Evolutionary conservation across 2,113 vertebrate genomes (phyloP), one percentile per base, ranked within the genome.

Genomic region (Agapornis roseicollis): DNA sequence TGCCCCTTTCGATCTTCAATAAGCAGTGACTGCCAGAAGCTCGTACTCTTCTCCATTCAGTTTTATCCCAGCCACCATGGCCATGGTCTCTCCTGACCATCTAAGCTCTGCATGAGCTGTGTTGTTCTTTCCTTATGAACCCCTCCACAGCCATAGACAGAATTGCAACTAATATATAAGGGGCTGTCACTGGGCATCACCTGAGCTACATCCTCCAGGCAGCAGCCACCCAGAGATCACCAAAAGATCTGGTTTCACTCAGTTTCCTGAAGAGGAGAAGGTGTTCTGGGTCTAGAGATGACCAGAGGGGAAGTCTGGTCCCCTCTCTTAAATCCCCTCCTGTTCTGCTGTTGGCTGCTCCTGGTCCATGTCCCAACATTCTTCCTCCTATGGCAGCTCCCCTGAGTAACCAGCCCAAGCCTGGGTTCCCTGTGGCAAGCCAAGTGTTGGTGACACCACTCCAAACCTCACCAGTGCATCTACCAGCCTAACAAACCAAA

Each of bases 401-500:
- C 10, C 50, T 35, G 71, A 4, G 1, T 46, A 46, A 24, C 84
- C 44, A 5, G 3, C 11, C 50, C 58, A 81, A 44, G 31, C 16
- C 31, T 14, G 29, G 23, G 42, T 27, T 46, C 37, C 17, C 44
- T 19, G 2, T 4, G 4, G 6, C 29, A 29, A 49, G 69, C 37
- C 37, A 13, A 74, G 52, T 8, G 29, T 71, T 6, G 3, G 33
- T 0, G 0, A 44, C 13, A 1, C 23, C 2, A 23, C 52, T 19
- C 16, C 41, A 35, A 71, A 13, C 42, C 65, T 76, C 88, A 28
- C 24, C 3, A 1, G n/a, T 11, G 41, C 15, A 2, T 37, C 73
- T 29, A 41, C 41, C 41, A 41, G 41, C 0, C 14, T 53, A 31
- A 53, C 13, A 2, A 31, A 44, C n/a, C 74, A 65, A 37, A 73